Conservation (phyloP, 1,140 invertebrate genomes). For the Pseudomyrmex gracilis region DNA sequence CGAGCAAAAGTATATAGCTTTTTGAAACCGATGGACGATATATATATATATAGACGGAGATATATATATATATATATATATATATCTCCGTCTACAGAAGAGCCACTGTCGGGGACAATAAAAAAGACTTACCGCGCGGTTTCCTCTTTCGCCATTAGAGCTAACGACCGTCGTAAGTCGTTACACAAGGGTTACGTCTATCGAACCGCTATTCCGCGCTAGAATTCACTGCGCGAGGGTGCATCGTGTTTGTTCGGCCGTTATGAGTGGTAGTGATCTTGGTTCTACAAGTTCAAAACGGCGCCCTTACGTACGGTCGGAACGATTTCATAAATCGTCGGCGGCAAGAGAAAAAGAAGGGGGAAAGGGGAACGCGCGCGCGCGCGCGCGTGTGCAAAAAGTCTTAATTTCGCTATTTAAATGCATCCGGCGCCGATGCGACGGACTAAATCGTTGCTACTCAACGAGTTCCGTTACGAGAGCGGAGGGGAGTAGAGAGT, state of each 20-base stretch:
- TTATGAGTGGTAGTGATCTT: slow-evolving; percentile 28
- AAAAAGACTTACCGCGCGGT: slow-evolving; percentile 48
- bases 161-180: slow-evolving; percentile 66
- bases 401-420: slow-evolving; percentile 80
- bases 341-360: not conserved
- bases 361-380: no score
- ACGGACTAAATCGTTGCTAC: slow-evolving; percentile 69
- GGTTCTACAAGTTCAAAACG: not conserved
- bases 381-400: slow-evolving; percentile 73
- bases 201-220: slow-evolving; percentile 20
- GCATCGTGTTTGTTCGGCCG: slow-evolving; percentile 30
- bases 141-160: slow-evolving; percentile 53
- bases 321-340: not conserved
- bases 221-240: slow-evolving; percentile 5
- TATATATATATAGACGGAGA: slow-evolving; percentile 31
- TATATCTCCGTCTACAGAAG: slow-evolving; percentile 40
- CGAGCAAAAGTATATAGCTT: slow-evolving; percentile 16
- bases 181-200: slow-evolving; percentile 23
- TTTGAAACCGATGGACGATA: slow-evolving; percentile 25
- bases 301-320: not conserved
- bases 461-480: slow-evolving; percentile 64
- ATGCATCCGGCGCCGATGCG: slow-evolving; percentile 75
- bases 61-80: slow-evolving; percentile 41
- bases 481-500: slow-evolving; percentile 68
- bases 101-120: slow-evolving; percentile 13